These are phyloP conservation scores for Neodontobutis hainanensis DNA, from an alignment of 2,113 vertebrate genomes.

Conservation along the genomic window DNA sequence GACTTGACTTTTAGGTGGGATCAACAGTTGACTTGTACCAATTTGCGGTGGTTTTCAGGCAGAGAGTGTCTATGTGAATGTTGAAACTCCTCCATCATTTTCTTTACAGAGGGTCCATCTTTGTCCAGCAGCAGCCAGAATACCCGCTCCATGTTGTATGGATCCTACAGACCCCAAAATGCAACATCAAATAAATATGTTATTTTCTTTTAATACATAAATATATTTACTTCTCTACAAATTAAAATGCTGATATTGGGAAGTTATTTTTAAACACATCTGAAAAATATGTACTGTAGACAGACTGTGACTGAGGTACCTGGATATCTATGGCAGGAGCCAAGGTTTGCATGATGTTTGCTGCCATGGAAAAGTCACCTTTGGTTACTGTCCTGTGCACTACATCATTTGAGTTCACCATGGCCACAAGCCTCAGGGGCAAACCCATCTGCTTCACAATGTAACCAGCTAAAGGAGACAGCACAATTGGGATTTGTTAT, in stretches of 20 bases:
- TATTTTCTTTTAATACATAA: neutral
- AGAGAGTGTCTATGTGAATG: slow-evolving; percentile 70
- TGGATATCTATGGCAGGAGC: slow-evolving; percentile 96
- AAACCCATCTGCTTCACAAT: slow-evolving; percentile 66
- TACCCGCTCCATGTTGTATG: slow-evolving; percentile 94
- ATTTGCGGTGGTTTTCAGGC: slow-evolving; percentile 63
- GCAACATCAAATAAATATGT: neutral
- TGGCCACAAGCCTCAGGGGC: slow-evolving; percentile 83
- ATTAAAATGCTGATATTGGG: no score
- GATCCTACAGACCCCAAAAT: slow-evolving; percentile 77
- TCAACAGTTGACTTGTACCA: slow-evolving; percentile 49
- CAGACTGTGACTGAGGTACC: slow-evolving; percentile 64
- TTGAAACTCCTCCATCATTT: slow-evolving; percentile 87
- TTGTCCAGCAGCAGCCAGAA: slow-evolving; percentile 86
- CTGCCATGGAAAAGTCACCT: slow-evolving; percentile 87
- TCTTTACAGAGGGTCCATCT: slow-evolving; percentile 73
- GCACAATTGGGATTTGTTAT: neutral
- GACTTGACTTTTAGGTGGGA: neutral
- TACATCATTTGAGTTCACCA: slow-evolving; percentile 90
- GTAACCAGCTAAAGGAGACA: slow-evolving; percentile 50
- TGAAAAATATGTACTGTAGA: neutral
- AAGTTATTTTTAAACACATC: no score
- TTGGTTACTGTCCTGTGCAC: slow-evolving; percentile 81
- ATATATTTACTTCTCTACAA: no score
- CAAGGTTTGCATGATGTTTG: slow-evolving; percentile 76